Evolutionary conservation across 2,797 vertebrate species (phyloP), one percentile per base, ranked within the genome.

Genomic region (Champsocephalus gunnari): DNA sequence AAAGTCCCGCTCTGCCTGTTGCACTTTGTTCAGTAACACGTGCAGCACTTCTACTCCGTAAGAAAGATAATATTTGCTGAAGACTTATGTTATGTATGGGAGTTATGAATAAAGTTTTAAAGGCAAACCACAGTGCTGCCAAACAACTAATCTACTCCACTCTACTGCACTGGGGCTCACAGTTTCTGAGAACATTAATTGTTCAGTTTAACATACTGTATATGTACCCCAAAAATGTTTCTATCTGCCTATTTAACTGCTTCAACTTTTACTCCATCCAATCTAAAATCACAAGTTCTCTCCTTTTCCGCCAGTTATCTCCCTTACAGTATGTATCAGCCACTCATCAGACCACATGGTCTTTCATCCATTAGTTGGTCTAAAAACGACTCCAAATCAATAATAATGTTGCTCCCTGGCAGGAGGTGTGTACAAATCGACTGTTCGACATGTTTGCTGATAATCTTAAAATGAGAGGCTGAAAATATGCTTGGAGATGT

Each of bases 1-100:
- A 69, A 75, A 68, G 68, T 47, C 71, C 47, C 11, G 2, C 71
- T 80, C 72, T 45, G 72, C 72, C 80, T 71, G 45, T 79, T 80
- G 62, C 45, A 70, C 84, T 71, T 82, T 59, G 43, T 64, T 87
- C 59, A 48, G 55, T 83, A 79, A 63, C 72, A 80, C 56, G 55
- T 75, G 66, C 62, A 69, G 78, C 58, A 75, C 55, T 47, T 86
- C 64, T 66, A 73, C 79, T 80, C 75, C 64, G 64, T 91, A 71
- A 83, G 80, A 90, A 89, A 86, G 81, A 90, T 85, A 88, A 90
- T 92, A 93, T 92, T 94, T 91, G 88, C 85, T 67, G 55, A 89
- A 81, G 73, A 38, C 34, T 38, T 38, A 38, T 38, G 34, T 38
- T 38, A 38, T 38, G 8, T 38, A 38, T 38, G 4, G 71, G 74